Evolutionary conservation across 2,888 invertebrate genomes (phyloP).

Genomic region (Eupithecia vulgata): DNA sequence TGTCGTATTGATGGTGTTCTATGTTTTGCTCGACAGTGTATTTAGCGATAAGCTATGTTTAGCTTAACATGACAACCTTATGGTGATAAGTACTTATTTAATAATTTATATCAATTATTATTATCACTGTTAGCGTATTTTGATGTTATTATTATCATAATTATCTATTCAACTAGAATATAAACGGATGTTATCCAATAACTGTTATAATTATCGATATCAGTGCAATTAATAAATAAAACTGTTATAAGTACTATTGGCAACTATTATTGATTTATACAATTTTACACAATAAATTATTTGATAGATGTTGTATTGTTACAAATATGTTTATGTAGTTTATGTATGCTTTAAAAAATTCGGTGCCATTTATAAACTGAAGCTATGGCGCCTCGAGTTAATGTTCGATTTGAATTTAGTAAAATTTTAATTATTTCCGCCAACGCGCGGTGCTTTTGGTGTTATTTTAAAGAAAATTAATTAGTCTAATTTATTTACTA

Average conservation of each 20-base stretch:
- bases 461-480: constrained; percentile 13
- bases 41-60: constrained; percentile 31
- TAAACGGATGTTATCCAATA: constrained; percentile 19
- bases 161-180: constrained; percentile 27
- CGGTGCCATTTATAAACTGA: constrained; percentile 31
- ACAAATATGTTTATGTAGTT: constrained; percentile 20
- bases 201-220: constrained; percentile 26
- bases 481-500: constrained; percentile 18
- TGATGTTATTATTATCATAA: constrained; percentile 36
- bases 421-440: constrained; percentile 17
- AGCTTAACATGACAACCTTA: constrained; percentile 52
- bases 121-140: constrained; percentile 36
- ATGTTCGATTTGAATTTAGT: constrained; percentile 23
- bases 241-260: constrained; percentile 31
- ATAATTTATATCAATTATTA: constrained; percentile 37
- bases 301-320: constrained; percentile 23
- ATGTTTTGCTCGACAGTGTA: constrained; percentile 40
- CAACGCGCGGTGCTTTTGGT: constrained; percentile 16
- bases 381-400: constrained; percentile 19
- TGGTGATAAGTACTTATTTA: constrained; percentile 53
- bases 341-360: constrained; percentile 33
- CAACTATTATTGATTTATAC: constrained; percentile 33
- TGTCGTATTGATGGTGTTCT: constrained; percentile 32
- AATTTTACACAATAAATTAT: constrained; percentile 13
- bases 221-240: constrained; percentile 43